Base-by-base conservation (phyloP, 2,113 vertebrate genomes). In the Pedetes capensis region DNA sequence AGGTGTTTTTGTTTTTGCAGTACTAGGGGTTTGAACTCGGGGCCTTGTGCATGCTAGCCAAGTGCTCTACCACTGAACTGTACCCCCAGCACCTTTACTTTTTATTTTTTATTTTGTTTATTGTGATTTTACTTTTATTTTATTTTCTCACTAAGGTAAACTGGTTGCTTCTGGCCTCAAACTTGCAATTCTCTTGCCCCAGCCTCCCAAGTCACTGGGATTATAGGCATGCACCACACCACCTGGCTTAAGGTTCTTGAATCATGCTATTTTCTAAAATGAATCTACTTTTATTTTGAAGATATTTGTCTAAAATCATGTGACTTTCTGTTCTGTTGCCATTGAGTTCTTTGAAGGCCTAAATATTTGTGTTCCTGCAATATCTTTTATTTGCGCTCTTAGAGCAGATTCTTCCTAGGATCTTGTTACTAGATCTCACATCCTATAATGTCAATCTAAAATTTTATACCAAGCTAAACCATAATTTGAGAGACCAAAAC, bases 291-390 rank as follows among this genome's bases (percentile, higher is more conserved):
- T 86, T 68, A 91, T 84, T 47, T 85, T 55, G 72, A 89, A 83
- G 34, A 27, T 14, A 68, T 69, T 85, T 42, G 80, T 92, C n/a
- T 74, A 29, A 87, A 59, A 81, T 51, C 29, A 34, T 74, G 29
- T 47, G 47, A 87, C 29, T 83, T 87, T 47, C 37, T 71, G 4
- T 84, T 87, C 25, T 80, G 57, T 66, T 75, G 64, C 47, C 44
- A 57, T 5, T 68, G 37, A 63, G 80, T 82, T 69, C 27, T n/a
- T 61, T 79, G 27, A 42, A 83, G 37, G 13, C 27, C 49, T 89
- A 83, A 92, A 57, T 71, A 89, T 64, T 82, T 82, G 55, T 87
- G 69, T 25, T 85, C 23, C 37, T 94, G 59, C 82, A 82, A 72
- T 75, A 72, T 32, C 39, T 76, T 89, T 85, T 32, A 16, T 87